Conservation (phyloP, 1,140 invertebrate genomes). For the Trissolcus basalis region DNA sequence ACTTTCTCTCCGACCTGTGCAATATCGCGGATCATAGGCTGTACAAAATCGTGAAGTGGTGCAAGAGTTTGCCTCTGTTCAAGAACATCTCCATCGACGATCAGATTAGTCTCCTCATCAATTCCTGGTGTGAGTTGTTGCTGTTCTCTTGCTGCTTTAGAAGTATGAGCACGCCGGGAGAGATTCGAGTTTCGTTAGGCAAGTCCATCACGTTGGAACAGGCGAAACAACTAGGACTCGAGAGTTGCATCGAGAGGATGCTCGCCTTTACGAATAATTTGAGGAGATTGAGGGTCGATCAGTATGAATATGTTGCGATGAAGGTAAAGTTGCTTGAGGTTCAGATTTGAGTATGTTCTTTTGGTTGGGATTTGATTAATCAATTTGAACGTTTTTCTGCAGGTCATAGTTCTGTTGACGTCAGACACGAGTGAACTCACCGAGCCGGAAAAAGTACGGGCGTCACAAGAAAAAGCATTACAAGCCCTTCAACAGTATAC, state of each 20-base stretch:
- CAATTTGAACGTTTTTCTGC: conserved; percentile 17
- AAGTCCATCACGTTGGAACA: conserved; percentile 86
- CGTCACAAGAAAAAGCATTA: conserved; percentile 94
- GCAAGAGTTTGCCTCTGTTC: conserved; percentile 96
- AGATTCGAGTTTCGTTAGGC: conserved; percentile 87
- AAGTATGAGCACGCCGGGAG: conserved; percentile 89
- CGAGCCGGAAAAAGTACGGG: conserved; percentile 92
- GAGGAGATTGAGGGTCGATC: conserved; percentile 91
- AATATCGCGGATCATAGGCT: conserved; percentile 96
- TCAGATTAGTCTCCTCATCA: conserved; percentile 96
- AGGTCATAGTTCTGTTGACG: conserved; percentile 92
- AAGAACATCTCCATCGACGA: conserved; percentile 98
- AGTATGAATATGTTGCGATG: conserved; percentile 97
- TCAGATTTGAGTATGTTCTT: background rate
- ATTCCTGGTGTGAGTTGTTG: conserved; percentile 97
- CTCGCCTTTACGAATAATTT: conserved; percentile 95
- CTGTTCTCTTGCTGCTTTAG: conserved; percentile 94
- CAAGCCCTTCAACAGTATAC: conserved; percentile 96
- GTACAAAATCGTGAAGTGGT: conserved; percentile 99
- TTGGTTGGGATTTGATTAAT: conserved; percentile 1
- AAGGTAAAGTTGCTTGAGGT: conserved; percentile 81
- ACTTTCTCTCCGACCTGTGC: conserved; percentile 91
- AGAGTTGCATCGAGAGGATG: conserved; percentile 86
- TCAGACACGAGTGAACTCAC: conserved; percentile 95
- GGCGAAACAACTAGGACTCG: conserved; percentile 82